Percentiles rank a stretch among this genome's conserved stretches.
phyloP scores from a whole-genome alignment of 2,797 vertebrate species.

The Brachymystax lenok region DNA sequence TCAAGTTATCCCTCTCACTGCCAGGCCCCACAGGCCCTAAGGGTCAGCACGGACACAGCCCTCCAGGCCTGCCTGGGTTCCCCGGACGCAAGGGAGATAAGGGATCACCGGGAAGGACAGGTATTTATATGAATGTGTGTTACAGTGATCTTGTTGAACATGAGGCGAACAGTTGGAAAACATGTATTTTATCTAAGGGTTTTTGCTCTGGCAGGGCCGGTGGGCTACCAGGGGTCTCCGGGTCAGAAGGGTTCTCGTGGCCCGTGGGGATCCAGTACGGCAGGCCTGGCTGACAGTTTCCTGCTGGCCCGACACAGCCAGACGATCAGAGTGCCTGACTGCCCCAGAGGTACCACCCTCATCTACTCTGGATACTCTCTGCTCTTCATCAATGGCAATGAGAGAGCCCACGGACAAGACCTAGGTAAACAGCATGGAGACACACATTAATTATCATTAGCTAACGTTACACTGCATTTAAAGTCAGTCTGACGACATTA shows the following conservation, averaged over 20 bases:
- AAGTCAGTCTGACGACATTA: no score
- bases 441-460: no score
- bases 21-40: constrained; percentile 57
- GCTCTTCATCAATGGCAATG: constrained; percentile 89
- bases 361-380: constrained; percentile 90
- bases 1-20: not conserved
- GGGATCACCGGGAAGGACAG: constrained; percentile 82
- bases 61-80: constrained; percentile 81
- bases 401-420: constrained; percentile 90
- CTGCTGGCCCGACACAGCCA: constrained; percentile 91
- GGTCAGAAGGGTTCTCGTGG: constrained; percentile 82
- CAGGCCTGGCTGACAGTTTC: constrained; percentile 78
- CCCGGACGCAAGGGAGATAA: constrained; percentile 84
- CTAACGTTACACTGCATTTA: no score
- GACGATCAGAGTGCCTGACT: constrained; percentile 77
- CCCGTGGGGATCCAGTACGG: constrained; percentile 70
- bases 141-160: no score
- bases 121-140: constrained; percentile 57
- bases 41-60: constrained; percentile 61
- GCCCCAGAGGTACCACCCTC: constrained; percentile 78
- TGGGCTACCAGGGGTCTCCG: constrained; percentile 77
- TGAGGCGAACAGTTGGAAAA: no score
- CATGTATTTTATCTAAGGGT: not conserved
- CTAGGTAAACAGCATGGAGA: constrained; percentile 75
- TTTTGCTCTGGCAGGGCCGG: constrained; percentile 68